Conservation (phyloP, 2,888 invertebrate genomes). For the Oscheius sp. region DNA sequence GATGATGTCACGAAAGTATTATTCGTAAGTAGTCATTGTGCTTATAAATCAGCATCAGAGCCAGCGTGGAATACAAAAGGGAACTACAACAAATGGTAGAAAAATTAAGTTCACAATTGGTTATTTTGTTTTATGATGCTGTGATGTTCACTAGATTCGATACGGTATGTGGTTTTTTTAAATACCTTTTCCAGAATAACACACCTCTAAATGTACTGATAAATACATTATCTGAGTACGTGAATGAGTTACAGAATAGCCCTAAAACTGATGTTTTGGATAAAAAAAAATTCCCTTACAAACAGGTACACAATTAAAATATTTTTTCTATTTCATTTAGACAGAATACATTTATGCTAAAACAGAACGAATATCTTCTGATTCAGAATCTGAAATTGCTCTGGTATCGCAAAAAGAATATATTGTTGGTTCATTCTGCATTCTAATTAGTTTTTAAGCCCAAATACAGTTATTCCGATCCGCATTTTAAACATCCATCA, state of each 20-base stretch:
- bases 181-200: not conserved
- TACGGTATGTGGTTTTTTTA: not conserved
- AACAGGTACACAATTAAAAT: not conserved
- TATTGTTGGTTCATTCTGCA: not conserved
- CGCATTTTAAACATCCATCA: slow-evolving; percentile 5
- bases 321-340: not conserved
- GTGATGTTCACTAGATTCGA: slow-evolving; percentile 11
- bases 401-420: not conserved
- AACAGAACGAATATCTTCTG: not conserved
- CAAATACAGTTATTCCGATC: not conserved
- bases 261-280: not conserved
- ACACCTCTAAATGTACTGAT: not conserved
- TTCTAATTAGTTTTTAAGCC: not conserved
- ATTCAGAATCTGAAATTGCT: not conserved
- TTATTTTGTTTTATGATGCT: slow-evolving; percentile 14
- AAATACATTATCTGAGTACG: not conserved
- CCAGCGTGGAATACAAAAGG: not conserved
- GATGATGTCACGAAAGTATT: not conserved
- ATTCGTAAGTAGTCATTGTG: not conserved
- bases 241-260: not conserved
- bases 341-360: slow-evolving; percentile 1
- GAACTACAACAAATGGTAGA: slow-evolving; percentile 7
- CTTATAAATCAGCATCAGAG: not conserved
- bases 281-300: not conserved
- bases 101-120: slow-evolving; percentile 3